Evolutionary conservation across 2,888 invertebrate genomes (phyloP).

Genomic region (Eilema caniola): DNA sequence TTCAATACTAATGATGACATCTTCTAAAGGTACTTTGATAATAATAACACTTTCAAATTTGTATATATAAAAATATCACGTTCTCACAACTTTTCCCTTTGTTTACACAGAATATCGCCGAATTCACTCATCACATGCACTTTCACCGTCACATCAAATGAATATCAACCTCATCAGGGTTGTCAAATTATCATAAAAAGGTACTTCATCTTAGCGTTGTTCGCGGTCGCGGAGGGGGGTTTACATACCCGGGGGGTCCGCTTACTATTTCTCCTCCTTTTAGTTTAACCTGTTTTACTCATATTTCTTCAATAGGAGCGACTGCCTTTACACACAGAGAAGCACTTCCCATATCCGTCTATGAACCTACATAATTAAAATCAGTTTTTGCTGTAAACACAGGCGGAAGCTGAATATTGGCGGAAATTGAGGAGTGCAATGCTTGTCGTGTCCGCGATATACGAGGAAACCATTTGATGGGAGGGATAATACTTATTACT

Average conservation of each 20-base stretch:
- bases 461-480: background rate
- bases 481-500: background rate
- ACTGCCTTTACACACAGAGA: no score
- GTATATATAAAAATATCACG: background rate
- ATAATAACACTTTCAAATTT: background rate
- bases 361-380: no score
- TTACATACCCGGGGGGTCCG: no score
- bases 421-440: background rate
- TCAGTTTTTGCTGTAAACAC: background rate
- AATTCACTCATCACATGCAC: slow-evolving; percentile 33
- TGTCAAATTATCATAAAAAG: slow-evolving; percentile 1
- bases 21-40: background rate
- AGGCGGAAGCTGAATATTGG: background rate
- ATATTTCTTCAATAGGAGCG: no score
- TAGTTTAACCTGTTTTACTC: no score
- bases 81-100: slow-evolving; percentile 34
- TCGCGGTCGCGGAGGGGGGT: no score
- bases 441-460: background rate
- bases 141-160: slow-evolving; percentile 38
- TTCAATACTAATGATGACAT: slow-evolving; percentile 6
- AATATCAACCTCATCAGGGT: slow-evolving; percentile 12
- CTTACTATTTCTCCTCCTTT: no score
- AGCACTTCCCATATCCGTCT: no score
- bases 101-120: slow-evolving; percentile 32
- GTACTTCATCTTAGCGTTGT: no score